These are phyloP conservation scores for Epirrhoe alternata DNA, from an alignment of 2,888 invertebrate species.

Conservation along the genomic window DNA sequence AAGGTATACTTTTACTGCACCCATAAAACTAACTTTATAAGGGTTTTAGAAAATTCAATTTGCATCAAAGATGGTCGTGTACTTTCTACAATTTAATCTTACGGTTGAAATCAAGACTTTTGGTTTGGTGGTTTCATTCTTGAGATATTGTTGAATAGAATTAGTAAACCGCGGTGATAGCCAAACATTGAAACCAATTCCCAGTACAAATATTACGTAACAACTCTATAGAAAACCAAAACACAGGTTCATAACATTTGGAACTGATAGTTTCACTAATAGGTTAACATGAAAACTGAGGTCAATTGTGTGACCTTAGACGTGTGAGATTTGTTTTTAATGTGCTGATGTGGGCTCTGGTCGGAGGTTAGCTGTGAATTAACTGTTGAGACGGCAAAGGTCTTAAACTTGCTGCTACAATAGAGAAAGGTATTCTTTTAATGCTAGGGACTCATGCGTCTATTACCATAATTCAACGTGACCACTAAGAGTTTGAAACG, in stretches of 20 bases:
- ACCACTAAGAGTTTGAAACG: no score
- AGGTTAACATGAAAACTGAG: conserved; percentile 31
- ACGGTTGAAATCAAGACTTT: conserved; percentile 17
- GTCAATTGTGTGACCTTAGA: conserved; percentile 38
- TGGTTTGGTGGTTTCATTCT: conserved; percentile 3
- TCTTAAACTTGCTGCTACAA: not conserved
- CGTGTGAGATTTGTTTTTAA: conserved; percentile 34
- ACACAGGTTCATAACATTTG: conserved; percentile 33
- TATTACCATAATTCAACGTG: no score
- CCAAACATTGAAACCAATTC: not conserved
- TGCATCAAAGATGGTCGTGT: conserved; percentile 26
- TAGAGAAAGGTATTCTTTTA: not conserved
- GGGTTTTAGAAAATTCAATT: conserved; percentile 34
- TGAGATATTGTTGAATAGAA: not conserved
- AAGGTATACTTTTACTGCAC: conserved; percentile 25
- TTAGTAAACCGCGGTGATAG: not conserved
- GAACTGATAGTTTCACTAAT: conserved; percentile 30
- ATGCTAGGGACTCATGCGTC: not conserved
- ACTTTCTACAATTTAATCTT: conserved; percentile 29
- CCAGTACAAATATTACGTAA: conserved; percentile 16
- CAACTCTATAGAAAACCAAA: conserved; percentile 14
- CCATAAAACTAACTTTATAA: conserved; percentile 30
- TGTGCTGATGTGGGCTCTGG: conserved; percentile 21
- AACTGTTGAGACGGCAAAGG: conserved; percentile 23
- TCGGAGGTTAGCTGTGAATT: conserved; percentile 28